A percentile compares a stretch with the other conserved stretches of the same genome.
These are phyloP conservation scores for Mycetomoellerius zeteki DNA, from an alignment of 1,140 invertebrate genomes.

Conservation along the genomic window DNA sequence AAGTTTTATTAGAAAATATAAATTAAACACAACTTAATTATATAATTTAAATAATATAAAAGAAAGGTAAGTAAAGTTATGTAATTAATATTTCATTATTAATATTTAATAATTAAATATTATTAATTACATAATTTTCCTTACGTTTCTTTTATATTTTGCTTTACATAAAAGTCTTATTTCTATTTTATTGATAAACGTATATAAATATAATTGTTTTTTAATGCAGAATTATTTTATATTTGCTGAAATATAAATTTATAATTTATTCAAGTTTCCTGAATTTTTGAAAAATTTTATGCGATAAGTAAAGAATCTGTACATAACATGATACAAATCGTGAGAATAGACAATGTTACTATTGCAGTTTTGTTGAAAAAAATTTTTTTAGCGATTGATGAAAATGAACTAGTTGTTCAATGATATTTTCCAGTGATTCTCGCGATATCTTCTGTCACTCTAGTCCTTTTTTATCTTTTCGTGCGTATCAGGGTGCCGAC, in stretches of 20 bases:
- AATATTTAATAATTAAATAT: conserved; percentile 16
- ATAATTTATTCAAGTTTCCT: not conserved
- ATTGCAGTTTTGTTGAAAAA: not conserved
- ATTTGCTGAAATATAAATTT: conserved; percentile 3
- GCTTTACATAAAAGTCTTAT: not conserved
- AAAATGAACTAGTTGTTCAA: conserved; percentile 14
- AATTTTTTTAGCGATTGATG: not conserved
- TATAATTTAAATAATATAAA: not conserved
- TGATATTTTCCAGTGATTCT: conserved; percentile 31
- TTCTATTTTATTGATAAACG: not conserved
- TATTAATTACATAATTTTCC: not conserved
- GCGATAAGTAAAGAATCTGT: not conserved
- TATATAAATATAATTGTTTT: not conserved
- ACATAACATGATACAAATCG: not conserved
- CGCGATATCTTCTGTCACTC: not conserved
- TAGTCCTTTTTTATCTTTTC: conserved; percentile 20
- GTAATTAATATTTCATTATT: too few relatives aligned
- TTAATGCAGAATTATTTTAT: conserved; percentile 2
- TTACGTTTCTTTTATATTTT: not conserved
- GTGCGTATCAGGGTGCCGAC: not conserved
- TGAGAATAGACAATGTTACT: conserved; percentile 15
- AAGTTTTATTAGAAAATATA: not conserved
- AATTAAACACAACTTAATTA: not conserved
- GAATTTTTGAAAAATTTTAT: not conserved
- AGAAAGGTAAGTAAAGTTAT: too few relatives aligned